phyloP scores from a whole-genome alignment of 2,888 invertebrate species.

The Limulus polyphemus region DNA sequence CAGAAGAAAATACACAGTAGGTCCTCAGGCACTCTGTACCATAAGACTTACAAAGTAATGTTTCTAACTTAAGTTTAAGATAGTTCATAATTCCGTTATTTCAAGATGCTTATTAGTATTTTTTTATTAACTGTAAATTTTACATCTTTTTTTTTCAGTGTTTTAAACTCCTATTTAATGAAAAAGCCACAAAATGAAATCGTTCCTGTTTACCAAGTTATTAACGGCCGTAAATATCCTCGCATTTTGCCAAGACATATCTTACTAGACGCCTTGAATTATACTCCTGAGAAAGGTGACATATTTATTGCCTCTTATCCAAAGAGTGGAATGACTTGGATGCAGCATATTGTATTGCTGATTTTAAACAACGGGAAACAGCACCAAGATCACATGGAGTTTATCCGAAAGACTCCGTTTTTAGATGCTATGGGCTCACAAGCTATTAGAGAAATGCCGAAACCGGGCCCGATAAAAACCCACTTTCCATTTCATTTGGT shows the following conservation, averaged over 20 bases:
- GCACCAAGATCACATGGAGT: background rate
- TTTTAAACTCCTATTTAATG: too few relatives aligned
- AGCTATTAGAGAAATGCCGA: constrained; percentile 13
- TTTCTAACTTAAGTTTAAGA: too few relatives aligned
- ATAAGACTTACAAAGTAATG: too few relatives aligned
- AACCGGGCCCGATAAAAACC: constrained; percentile 25
- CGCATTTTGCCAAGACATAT: background rate
- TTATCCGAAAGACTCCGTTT: constrained; percentile 8
- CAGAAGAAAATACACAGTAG: too few relatives aligned
- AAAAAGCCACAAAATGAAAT: too few relatives aligned
- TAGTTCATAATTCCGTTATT: too few relatives aligned
- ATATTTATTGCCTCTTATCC: constrained; percentile 13
- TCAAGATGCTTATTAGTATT: too few relatives aligned
- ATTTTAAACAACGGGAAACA: constrained; percentile 3
- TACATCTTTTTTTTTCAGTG: too few relatives aligned
- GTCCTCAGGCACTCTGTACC: too few relatives aligned
- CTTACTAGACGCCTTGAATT: constrained; percentile 5
- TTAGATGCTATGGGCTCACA: constrained; percentile 20
- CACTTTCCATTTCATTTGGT: constrained; percentile 30
- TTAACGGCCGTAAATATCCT: constrained; percentile 6
- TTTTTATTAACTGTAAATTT: too few relatives aligned
- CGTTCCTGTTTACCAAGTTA: constrained; percentile 3
- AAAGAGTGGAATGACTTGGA: constrained; percentile 15
- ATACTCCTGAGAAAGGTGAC: constrained; percentile 9
- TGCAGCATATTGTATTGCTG: constrained; percentile 9